phyloP scores from a whole-genome alignment of 2,797 vertebrate genomes.

The Amphiprion clarkii region DNA sequence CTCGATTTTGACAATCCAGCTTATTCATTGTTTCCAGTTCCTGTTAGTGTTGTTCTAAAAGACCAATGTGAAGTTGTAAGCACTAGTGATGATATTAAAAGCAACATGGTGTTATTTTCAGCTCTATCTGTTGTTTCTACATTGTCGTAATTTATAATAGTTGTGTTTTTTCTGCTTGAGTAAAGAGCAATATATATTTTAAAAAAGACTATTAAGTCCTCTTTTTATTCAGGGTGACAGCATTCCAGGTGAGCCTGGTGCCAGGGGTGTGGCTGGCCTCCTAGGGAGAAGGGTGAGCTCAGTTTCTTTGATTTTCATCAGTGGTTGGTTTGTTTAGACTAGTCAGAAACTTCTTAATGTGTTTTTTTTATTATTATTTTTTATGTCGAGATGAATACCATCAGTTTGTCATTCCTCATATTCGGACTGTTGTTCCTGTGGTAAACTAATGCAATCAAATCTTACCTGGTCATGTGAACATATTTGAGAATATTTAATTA shows the following conservation, averaged over 20 bases:
- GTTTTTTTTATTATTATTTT: too few species aligned
- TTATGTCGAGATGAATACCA: background rate
- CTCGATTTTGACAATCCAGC: background rate
- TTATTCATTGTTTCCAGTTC: background rate
- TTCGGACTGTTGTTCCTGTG: background rate
- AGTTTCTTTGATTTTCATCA: background rate
- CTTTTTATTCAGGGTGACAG: slow-evolving; percentile 84
- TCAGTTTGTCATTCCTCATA: background rate
- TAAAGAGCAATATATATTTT: too few species aligned
- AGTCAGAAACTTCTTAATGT: background rate
- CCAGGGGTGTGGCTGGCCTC: slow-evolving; percentile 84
- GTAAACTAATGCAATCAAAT: background rate
- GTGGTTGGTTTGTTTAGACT: background rate
- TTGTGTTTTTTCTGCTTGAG: too few species aligned
- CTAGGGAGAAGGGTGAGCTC: slow-evolving; percentile 85
- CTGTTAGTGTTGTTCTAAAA: background rate
- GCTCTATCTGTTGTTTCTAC: background rate
- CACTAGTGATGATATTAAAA: too few species aligned
- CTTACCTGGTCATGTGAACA: background rate
- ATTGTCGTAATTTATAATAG: too few species aligned
- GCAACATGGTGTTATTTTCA: too few species aligned
- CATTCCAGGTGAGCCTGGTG: slow-evolving; percentile 85
- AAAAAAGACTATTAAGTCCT: too few species aligned
- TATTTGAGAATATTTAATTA: background rate
- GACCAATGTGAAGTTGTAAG: too few species aligned